Percentiles rank a stretch among this genome's conserved stretches.
Conservation (phyloP, 2,888 invertebrate genomes). For the Diaprepes abbreviatus region DNA sequence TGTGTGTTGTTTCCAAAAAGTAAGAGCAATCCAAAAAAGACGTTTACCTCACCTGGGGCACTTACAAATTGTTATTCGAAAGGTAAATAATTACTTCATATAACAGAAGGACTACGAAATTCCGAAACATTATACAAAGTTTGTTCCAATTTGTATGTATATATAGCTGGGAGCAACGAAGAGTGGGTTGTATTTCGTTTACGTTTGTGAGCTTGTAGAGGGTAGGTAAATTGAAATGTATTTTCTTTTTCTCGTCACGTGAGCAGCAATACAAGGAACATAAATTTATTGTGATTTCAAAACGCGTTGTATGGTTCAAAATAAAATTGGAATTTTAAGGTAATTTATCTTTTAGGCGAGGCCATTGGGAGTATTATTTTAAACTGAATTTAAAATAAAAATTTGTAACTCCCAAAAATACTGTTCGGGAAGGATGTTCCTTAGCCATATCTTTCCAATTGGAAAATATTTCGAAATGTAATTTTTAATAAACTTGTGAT, state of each 20-base stretch:
- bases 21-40: neutral
- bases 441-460: no score
- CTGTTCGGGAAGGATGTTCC: no score
- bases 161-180: constrained; percentile 10
- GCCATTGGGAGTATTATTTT: no score
- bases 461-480: no score
- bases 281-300: constrained; percentile 13
- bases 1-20: no score
- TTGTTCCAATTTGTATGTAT: constrained; percentile 20
- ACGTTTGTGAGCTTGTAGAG: constrained; percentile 29
- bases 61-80: constrained; percentile 12
- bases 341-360: neutral
- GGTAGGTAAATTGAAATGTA: constrained; percentile 32
- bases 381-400: no score
- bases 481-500: no score
- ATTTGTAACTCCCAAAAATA: no score
- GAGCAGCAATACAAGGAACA: constrained; percentile 24
- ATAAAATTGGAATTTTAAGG: neutral
- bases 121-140: constrained; percentile 4
- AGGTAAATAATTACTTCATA: constrained; percentile 1
- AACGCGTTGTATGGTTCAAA: neutral
- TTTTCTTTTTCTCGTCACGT: constrained; percentile 30
- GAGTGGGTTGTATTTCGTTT: constrained; percentile 20
- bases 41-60: neutral
- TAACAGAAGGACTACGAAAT: constrained; percentile 6